Percentiles rank a stretch among this genome's conserved stretches.
Conservation (phyloP, 1,140 invertebrate genomes). For the Zaprionus taronus region DNA sequence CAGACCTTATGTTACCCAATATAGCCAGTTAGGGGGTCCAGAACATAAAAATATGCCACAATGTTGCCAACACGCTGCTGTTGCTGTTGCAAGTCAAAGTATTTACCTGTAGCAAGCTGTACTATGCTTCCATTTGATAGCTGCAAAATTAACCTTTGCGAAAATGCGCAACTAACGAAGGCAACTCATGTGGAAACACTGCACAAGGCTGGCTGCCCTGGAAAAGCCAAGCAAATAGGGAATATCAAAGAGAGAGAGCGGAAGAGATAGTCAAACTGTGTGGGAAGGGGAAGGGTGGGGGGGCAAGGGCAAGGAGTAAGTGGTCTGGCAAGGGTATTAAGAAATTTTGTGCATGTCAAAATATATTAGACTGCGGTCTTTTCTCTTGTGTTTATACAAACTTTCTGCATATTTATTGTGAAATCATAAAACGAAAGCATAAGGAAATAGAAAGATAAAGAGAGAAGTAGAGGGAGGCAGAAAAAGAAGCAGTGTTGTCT, state of each 20-base stretch:
- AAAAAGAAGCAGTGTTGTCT: neutral
- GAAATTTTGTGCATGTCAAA: constrained; percentile 29
- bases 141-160: constrained; percentile 75
- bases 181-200: constrained; percentile 57
- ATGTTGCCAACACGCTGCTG: constrained; percentile 17
- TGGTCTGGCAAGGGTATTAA: constrained; percentile 8
- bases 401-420: neutral
- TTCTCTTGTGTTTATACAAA: neutral
- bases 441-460: neutral
- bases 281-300: no score
- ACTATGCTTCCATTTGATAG: constrained; percentile 67
- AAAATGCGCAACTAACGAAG: constrained; percentile 60
- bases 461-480: neutral
- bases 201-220: constrained; percentile 7
- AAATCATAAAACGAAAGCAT: constrained; percentile 4
- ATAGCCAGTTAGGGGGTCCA: neutral
- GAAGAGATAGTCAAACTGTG: no score
- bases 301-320: constrained; percentile 7
- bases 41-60: neutral
- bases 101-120: constrained; percentile 23
- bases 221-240: constrained; percentile 6
- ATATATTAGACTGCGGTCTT: constrained; percentile 14
- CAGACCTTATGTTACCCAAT: neutral
- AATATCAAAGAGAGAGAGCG: neutral
- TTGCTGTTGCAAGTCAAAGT: constrained; percentile 28